Evolutionary conservation across 1,140 invertebrate species (phyloP), one percentile per base, ranked within the genome.

Genomic region (Scaptomyza montana): DNA sequence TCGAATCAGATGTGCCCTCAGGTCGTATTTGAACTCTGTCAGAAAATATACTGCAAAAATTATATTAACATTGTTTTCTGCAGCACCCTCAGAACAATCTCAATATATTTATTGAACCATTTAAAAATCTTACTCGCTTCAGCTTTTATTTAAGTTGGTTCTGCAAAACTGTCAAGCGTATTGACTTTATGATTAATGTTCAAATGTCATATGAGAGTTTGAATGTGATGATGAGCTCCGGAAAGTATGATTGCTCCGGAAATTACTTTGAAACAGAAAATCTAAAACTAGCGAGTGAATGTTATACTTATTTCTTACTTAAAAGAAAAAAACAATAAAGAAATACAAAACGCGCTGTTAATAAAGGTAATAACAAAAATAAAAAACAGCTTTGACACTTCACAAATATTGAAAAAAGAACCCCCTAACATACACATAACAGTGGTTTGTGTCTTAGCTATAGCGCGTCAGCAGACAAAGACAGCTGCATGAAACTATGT

Each of bases 361-460:
- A 25, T 2, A 25, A 25, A 25, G 21, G 2, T 25, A 25, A 25
- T 25, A 25, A 25, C 21, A 25, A 25, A n/a, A 43, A 43, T 43
- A n/a, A 5, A n/a, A 8, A 43, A n/a, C 1, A n/a, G 4, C 12
- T n/a, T 43, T 43, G 39, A 43, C 39, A 12, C 1, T 9, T n/a
- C 12, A 43, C 4, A 43, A 43, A n/a, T n/a, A n/a, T 43, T n/a
- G n/a, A 43, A 43, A n/a, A 19, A 41, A 12, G 2, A 25, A 25
- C 4, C 4, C 6, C 10, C 19, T 64, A 47, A 66, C 72, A 75
- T 39, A 1, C 12, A 7, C 0, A 7, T 75, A 75, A 71, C 80
- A 64, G 51, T 50, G 80, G 76, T 84, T 82, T n/a, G 71, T 64
- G 80, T 78, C 75, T 12, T 4, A 5, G 41, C 74, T 80, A 59